These are phyloP conservation scores for Bimastos eiseni DNA, from an alignment of 2,888 invertebrate species.

Conservation along the genomic window DNA sequence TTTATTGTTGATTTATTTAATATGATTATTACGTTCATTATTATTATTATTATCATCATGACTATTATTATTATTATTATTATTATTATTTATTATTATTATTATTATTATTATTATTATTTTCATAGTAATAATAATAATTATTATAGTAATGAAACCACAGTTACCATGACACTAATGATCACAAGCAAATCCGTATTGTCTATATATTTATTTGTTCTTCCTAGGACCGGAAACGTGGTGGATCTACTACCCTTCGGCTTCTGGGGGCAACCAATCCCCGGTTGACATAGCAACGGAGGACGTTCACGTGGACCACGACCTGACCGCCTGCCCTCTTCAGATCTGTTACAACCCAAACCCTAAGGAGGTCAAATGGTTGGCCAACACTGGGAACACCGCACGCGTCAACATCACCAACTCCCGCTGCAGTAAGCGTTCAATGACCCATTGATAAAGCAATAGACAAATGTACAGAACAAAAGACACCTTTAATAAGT, in stretches of 20 bases:
- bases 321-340: conserved; percentile 71
- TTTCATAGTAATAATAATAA: too few species aligned
- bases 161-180: neutral
- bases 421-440: conserved; percentile 15
- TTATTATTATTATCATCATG: too few species aligned
- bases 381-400: conserved; percentile 26
- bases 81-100: neutral
- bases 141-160: neutral
- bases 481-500: too few species aligned
- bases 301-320: conserved; percentile 63
- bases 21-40: too few species aligned
- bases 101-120: too few species aligned
- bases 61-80: too few species aligned
- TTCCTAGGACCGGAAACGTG: conserved; percentile 36
- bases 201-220: neutral
- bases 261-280: conserved; percentile 36
- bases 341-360: conserved; percentile 66
- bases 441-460: neutral
- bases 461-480: too few species aligned
- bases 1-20: too few species aligned
- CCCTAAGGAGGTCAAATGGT: neutral
- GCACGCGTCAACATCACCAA: conserved; percentile 28
- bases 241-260: conserved; percentile 37
- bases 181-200: too few species aligned
- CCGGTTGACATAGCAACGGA: conserved; percentile 36